Percentiles rank a stretch among this genome's conserved stretches.
phyloP scores from a whole-genome alignment of 2,888 invertebrate species.

The Eremobia ochroleuca region DNA sequence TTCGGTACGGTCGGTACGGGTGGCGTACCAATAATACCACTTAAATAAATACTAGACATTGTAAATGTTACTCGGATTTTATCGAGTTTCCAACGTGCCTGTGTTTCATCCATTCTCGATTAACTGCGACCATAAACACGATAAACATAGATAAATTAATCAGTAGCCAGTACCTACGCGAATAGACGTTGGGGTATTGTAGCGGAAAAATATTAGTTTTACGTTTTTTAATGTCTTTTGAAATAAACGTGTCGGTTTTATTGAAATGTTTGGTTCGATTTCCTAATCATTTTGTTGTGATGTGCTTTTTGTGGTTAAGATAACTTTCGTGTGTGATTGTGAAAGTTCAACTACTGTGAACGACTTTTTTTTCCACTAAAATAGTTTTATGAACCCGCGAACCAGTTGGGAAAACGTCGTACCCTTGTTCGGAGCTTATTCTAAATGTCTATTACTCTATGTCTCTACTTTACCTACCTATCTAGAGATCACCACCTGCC shows the following conservation, averaged over 20 bases:
- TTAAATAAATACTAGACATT: constrained; percentile 87
- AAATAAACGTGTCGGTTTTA: constrained; percentile 54
- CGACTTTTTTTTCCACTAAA: not conserved
- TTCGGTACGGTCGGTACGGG: too few species aligned
- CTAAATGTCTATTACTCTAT: too few species aligned
- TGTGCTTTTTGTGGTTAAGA: constrained; percentile 39
- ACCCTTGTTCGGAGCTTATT: not conserved
- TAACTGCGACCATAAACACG: constrained; percentile 79
- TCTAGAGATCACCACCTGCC: too few species aligned
- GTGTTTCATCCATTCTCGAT: constrained; percentile 85
- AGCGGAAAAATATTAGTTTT: constrained; percentile 68
- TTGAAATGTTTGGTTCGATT: constrained; percentile 59
- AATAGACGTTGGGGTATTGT: constrained; percentile 70
- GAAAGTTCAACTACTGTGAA: not conserved
- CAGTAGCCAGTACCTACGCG: constrained; percentile 70
- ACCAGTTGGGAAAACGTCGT: not conserved
- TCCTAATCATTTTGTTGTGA: constrained; percentile 58
- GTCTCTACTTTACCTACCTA: not conserved
- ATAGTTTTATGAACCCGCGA: not conserved
- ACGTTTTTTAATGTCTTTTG: constrained; percentile 56
- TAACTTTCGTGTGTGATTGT: constrained; percentile 36
- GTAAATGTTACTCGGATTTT: constrained; percentile 82
- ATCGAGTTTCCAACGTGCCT: constrained; percentile 84
- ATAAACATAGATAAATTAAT: constrained; percentile 89
- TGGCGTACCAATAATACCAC: constrained; percentile 82